A percentile compares a stretch with the other conserved stretches of the same genome.
These are phyloP conservation scores for Stenotaenia linearis DNA, from an alignment of 2,888 invertebrate genomes.

Conservation along the genomic window DNA sequence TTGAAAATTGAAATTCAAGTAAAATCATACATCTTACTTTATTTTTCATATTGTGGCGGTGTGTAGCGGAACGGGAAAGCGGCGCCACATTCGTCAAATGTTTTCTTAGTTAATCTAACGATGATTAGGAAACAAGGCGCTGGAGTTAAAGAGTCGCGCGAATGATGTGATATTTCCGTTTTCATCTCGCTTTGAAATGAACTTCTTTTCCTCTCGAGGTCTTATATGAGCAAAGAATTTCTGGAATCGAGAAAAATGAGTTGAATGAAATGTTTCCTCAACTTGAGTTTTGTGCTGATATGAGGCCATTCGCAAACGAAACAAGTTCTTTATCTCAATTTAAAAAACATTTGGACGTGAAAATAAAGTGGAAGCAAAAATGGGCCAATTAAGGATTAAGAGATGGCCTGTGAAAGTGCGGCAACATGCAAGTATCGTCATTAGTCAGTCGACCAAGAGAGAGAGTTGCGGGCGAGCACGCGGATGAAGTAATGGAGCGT, in stretches of 20 bases:
- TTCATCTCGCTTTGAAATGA: background rate
- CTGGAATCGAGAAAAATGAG: constrained; percentile 5
- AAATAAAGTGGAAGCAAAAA: constrained; percentile 20
- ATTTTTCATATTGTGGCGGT: background rate
- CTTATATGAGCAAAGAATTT: background rate
- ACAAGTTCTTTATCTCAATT: constrained; percentile 26
- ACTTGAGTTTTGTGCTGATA: constrained; percentile 19
- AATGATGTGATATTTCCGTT: background rate
- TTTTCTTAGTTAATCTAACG: background rate
- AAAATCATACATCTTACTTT: background rate
- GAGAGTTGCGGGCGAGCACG: constrained; percentile 26
- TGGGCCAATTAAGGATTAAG: constrained; percentile 23
- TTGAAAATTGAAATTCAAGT: constrained; percentile 13
- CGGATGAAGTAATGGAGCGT: constrained; percentile 24
- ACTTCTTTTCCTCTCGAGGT: background rate
- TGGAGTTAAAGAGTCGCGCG: background rate
- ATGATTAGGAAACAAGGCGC: background rate
- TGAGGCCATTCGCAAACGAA: constrained; percentile 9
- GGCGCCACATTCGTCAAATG: constrained; percentile 15
- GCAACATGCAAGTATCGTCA: constrained; percentile 26
- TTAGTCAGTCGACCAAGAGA: constrained; percentile 26
- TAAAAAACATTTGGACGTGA: constrained; percentile 17
- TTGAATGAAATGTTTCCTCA: constrained; percentile 7
- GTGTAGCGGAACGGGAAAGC: background rate
- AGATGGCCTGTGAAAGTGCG: constrained; percentile 23